Evolutionary conservation across 2,113 vertebrate species (phyloP), one percentile per base, ranked within the genome.

Genomic region (Ondatra zibethicus): DNA sequence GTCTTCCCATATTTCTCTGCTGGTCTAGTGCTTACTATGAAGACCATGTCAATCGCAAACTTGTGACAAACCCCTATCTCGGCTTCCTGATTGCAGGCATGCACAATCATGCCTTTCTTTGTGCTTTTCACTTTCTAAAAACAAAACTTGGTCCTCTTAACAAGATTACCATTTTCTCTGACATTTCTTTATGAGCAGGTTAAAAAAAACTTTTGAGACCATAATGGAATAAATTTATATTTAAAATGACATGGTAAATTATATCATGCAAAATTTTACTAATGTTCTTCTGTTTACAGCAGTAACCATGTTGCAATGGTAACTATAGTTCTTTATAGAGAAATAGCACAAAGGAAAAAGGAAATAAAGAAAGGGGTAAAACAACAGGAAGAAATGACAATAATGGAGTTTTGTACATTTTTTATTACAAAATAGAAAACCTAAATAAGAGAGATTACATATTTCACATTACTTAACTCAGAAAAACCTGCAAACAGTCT

Each of bases 291-390:
- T 31, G 17, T 27, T 47, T 47, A 23, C 17, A 47, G 14, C 4
- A 9, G 9, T 47, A 10, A 36, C 31, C 19, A 36, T 33, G 42
- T 36, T 86, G 19, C 7, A 68, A 50, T 86, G 42, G 12, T 65
- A 86, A 47, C 47, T 66, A 23, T 33, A 65, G 21, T 21, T 19
- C 63, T 68, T 47, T 68, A 36, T 68, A 93, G 95, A 98, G 75
- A 96, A 73, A 47, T 36, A 81, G 65, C 29, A 42, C 66, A 0
- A 98, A 97, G 13, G 8, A 11, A n/a, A 33, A 66, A 39, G 2
- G 52, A 21, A 76, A 39, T 31, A 42, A 61, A 91, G 25, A 25
- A 84, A 75, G 29, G 1, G 10, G 12, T 61, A 36, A 61, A 76
- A 63, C 16, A 42, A 61, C 7, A 45, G 17, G 10, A 33, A 47